Evolutionary conservation across 2,888 invertebrate species (phyloP).

Genomic region (Caenorhabditis macrosperma): DNA sequence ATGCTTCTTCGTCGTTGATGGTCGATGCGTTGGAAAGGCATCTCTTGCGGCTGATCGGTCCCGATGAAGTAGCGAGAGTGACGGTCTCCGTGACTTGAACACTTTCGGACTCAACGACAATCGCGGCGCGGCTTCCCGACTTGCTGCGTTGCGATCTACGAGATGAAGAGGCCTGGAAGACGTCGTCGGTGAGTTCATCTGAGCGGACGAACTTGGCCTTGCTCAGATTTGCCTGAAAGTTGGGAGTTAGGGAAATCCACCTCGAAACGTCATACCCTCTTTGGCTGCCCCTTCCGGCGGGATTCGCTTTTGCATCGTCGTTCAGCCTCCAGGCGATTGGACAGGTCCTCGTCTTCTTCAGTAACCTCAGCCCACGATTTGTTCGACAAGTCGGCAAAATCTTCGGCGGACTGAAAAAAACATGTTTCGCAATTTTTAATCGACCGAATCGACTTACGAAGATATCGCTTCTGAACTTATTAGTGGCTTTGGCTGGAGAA

Average conservation of each 20-base stretch:
- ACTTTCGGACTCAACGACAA: conserved; percentile 1
- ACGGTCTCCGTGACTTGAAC: conserved; percentile 19
- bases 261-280: conserved; percentile 20
- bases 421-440: too few species aligned
- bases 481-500: conserved; percentile 56
- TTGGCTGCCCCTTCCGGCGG: conserved; percentile 58
- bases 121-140: conserved; percentile 9
- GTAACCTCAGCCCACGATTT: conserved; percentile 72
- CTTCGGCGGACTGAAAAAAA: conserved; percentile 58
- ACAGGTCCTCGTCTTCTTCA: conserved; percentile 60
- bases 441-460: too few species aligned
- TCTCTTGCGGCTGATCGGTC: conserved; percentile 64
- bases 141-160: conserved; percentile 40
- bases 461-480: conserved; percentile 40
- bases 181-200: conserved; percentile 54
- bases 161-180: conserved; percentile 41
- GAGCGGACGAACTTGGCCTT: conserved; percentile 62
- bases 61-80: conserved; percentile 20
- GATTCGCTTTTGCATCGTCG: conserved; percentile 53
- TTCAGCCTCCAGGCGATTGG: conserved; percentile 25
- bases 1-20: conserved; percentile 58
- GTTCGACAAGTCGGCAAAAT: conserved; percentile 66
- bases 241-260: not conserved
- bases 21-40: conserved; percentile 71
- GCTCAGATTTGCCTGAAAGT: conserved; percentile 36